phyloP scores from a whole-genome alignment of 2,797 vertebrate species.

The Cryptoblepharus egeriae region DNA sequence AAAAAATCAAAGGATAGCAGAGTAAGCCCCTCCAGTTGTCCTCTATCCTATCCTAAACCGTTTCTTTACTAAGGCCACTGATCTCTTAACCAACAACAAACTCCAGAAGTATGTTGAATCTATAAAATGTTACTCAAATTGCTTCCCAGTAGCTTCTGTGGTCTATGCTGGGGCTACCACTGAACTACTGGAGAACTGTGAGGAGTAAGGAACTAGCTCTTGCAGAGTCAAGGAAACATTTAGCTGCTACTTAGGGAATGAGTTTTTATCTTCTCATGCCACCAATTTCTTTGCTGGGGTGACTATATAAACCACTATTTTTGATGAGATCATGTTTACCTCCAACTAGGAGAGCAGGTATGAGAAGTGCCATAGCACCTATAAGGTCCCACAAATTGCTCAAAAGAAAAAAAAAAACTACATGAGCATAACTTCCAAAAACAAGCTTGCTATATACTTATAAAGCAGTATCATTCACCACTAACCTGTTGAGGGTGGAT shows the following conservation, averaged over 20 bases:
- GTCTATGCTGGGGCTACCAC: not conserved
- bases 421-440: not conserved
- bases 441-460: no score
- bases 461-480: constrained; percentile 47
- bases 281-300: not conserved
- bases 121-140: not conserved
- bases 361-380: not conserved
- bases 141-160: not conserved
- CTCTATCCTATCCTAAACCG: not conserved
- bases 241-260: no score
- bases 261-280: not conserved
- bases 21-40: not conserved
- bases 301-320: not conserved
- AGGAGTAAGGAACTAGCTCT: not conserved
- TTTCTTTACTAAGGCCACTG: not conserved
- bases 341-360: not conserved
- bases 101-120: not conserved
- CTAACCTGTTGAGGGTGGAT: constrained; percentile 87
- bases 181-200: no score
- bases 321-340: not conserved
- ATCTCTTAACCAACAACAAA: not conserved
- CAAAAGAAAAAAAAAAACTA: not conserved
- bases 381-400: not conserved
- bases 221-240: not conserved
- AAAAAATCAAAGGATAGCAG: not conserved